Percentiles rank a stretch among this genome's conserved stretches.
Conservation (phyloP, 2,113 vertebrate species). For the Amphiprion ocellaris region DNA sequence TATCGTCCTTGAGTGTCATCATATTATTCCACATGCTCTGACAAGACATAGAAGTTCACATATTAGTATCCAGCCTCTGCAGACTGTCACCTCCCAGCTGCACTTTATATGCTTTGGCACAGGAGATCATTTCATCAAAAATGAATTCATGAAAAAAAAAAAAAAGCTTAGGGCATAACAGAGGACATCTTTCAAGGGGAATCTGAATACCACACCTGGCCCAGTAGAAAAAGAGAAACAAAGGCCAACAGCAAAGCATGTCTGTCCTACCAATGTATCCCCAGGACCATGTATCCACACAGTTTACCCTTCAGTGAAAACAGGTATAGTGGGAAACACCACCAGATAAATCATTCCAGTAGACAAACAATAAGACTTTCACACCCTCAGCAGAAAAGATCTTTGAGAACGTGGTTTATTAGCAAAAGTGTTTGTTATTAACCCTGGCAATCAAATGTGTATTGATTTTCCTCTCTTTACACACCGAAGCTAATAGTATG, state of each 20-base stretch:
- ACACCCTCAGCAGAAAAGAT: constrained; percentile 19
- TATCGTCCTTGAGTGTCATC: constrained; percentile 28
- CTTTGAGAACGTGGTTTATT: constrained; percentile 14
- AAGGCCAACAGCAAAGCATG: constrained; percentile 35
- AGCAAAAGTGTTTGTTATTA: constrained; percentile 37
- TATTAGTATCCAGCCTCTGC: constrained; percentile 22
- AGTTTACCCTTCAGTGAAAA: constrained; percentile 50
- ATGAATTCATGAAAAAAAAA: constrained; percentile 61
- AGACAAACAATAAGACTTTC: constrained; percentile 2
- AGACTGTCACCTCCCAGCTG: constrained; percentile 61
- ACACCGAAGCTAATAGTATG: constrained; percentile 13
- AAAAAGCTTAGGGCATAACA: constrained; percentile 56
- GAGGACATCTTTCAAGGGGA: constrained; percentile 78
- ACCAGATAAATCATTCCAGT: neutral
- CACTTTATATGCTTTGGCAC: constrained; percentile 63
- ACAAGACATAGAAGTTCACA: constrained; percentile 14
- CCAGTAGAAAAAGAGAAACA: constrained; percentile 4
- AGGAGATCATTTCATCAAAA: constrained; percentile 72
- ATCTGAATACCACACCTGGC: constrained; percentile 77
- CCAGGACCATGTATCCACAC: constrained; percentile 22
- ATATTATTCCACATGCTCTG: constrained; percentile 32
- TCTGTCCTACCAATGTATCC: constrained; percentile 48
- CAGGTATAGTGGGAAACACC: constrained; percentile 25
- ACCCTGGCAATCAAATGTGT: constrained; percentile 29
- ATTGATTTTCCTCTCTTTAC: constrained; percentile 35